Base-by-base conservation (phyloP, 2,797 vertebrate genomes). In the Pipistrellus pygmaeus region DNA sequence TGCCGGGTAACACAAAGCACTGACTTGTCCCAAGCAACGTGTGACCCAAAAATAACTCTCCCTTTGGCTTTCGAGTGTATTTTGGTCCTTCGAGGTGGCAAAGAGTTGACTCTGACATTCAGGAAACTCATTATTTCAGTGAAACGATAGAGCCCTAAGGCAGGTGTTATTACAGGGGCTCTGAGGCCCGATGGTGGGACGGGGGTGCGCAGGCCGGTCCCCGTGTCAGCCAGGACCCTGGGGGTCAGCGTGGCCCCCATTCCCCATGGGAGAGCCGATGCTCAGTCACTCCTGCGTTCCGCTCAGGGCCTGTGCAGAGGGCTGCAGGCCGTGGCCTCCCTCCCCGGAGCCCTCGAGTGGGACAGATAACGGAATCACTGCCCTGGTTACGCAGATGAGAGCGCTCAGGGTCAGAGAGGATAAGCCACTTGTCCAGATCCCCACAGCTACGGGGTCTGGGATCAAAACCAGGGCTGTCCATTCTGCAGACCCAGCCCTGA, bases 41-140 rank as follows among this genome's bases (percentile, higher is more conserved):
- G 41, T 44, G 78, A 14, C 48, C 69, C 68, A 0, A 4, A 80
- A 91, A 90, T 85, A 88, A 84, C 25, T 32, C 77, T 75, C 75
- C 69, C 20, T 73, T 95, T 95, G 76, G 64, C 44, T 96, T 30
- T 90, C 51, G 78, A 88, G 85, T 48, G 53, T 46, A 75, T 76
- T 91, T 90, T 57, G 86, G 83, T 69, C n/a, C 62, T 80, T 95
- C 57, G 66, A 72, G 71, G 85, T 77, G 83, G n/a, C 38, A 66
- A 76, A 76, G 13, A 32, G 46, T 69, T 88, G 38, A 64, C 93
- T 93, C 78, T 80, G 64, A 93, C 68, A 66, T 75, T 90, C 76
- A 77, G 35, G 62, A 89, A 91, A 86, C 66, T 77, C 78, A 75
- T 90, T 76, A 81, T 72, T 68, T 92, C 57, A 46, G 48, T 87